Base-by-base conservation (phyloP, 2,113 vertebrate species). In the Phasianus colchicus region DNA sequence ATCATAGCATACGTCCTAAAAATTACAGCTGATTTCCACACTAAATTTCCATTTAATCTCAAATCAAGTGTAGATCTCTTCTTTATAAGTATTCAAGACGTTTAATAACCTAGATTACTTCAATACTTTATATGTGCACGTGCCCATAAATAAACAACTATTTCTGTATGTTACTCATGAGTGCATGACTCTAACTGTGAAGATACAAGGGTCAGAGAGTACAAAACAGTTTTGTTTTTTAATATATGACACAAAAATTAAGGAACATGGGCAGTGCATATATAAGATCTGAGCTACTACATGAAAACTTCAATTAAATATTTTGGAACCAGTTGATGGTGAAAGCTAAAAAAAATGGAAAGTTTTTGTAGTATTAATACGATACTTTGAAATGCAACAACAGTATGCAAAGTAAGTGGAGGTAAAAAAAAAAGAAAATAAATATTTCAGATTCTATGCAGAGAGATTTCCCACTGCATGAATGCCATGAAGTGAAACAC, bases 351-450 rank as follows among this genome's bases (percentile, higher is more conserved):
- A 96, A 76, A 74, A 2, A 58, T 45, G 7, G 7, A 24, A 70
- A 74, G 13, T 29, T 58, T 86, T 95, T 92, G 78, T 78, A 94
- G 82, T 85, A 42, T 86, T 96, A 96, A 94, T 71, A 92, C 30
- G 40, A 58, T 83, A 96, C 32, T 92, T 70, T 96, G 82, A 96
- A 92, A 79, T 36, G 21, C 24, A 57, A 21, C 91, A 94, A 92
- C 69, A 94, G 89, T 82, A 73, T 84, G 91, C 69, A 92, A 74
- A 92, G 77, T 67, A 92, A 96, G 57, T 64, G 50, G 85, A 97
- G 81, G 60, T 74, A 93, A 84, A 88, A 83, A 48, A 69, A 27
- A 86, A 78, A 38, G 38, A n/a, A n/a, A n/a, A 50, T 58, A 38
- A 36, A 42, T 8, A 18, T 34, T 42, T 66, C 6, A 24, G 24